These are phyloP conservation scores for Sitophilus oryzae DNA, from an alignment of 1,140 invertebrate species.

Conservation along the genomic window DNA sequence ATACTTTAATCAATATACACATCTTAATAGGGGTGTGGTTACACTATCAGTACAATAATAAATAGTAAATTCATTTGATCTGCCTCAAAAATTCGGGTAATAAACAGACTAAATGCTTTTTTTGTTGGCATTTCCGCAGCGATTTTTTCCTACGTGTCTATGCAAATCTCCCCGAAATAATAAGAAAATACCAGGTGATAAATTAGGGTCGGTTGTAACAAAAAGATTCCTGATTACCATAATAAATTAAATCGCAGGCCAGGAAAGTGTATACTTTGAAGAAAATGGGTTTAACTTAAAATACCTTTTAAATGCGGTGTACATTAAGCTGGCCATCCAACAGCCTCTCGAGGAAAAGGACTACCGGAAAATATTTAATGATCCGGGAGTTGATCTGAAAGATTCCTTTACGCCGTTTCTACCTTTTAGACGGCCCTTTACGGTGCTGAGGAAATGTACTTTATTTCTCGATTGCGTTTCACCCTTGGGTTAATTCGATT, in stretches of 20 bases:
- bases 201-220: constrained; percentile 2
- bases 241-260: constrained; percentile 5
- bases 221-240: constrained; percentile 8
- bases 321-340: background rate
- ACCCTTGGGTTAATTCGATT: too few species aligned
- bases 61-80: too few species aligned
- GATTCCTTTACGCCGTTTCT: background rate
- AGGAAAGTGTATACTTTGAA: constrained; percentile 1
- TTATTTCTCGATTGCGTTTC: too few species aligned
- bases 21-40: too few species aligned
- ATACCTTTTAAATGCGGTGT: constrained; percentile 4
- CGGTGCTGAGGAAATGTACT: too few species aligned
- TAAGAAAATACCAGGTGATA: constrained; percentile 5
- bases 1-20: too few species aligned
- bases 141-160: background rate
- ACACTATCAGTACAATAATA: too few species aligned
- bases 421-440: background rate
- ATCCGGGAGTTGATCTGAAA: background rate
- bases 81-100: too few species aligned
- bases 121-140: too few species aligned
- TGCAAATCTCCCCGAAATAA: background rate
- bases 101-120: too few species aligned
- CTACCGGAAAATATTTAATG: background rate
- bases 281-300: constrained; percentile 7
- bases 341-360: background rate